Conservation (phyloP, 37 sponge, comb jelly and placozoan genomes). For the Corticium candelabrum region DNA sequence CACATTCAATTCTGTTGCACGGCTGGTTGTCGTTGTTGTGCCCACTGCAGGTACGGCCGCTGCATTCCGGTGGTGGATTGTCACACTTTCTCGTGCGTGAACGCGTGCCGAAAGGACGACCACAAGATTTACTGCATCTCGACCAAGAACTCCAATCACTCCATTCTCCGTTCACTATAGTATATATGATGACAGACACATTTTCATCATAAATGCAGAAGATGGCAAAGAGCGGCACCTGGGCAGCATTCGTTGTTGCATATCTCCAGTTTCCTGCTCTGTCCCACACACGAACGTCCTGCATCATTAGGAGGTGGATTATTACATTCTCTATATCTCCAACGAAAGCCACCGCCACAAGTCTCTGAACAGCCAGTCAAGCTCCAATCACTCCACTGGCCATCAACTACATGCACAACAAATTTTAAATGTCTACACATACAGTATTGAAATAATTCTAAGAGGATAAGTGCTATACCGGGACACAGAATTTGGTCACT, state of each 20-base stretch:
- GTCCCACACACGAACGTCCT: neutral
- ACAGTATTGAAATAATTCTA: no score
- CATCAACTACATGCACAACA: no score
- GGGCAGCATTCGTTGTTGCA: neutral
- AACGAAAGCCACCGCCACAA: conserved; percentile 9
- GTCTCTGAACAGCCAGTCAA: conserved; percentile 15
- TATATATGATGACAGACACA: no score
- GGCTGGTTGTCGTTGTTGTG: neutral
- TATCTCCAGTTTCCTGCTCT: neutral
- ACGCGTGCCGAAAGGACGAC: no score
- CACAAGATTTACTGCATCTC: neutral
- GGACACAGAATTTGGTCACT: no score
- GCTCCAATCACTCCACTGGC: conserved; percentile 10
- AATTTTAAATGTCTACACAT: no score
- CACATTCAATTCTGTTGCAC: conserved; percentile 2
- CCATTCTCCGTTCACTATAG: no score
- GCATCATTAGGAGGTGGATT: conserved; percentile 6
- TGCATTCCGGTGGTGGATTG: neutral
- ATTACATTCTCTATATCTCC: conserved; percentile 5
- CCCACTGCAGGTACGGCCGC: neutral
- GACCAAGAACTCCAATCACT: neutral
- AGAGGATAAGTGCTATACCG: no score
- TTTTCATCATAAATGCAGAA: no score
- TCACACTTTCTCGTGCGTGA: neutral
- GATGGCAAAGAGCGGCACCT: no score